A percentile compares a stretch with the other conserved stretches of the same genome.
These are phyloP conservation scores for Hypsibius dujardini DNA, from an alignment of 1,140 invertebrate genomes.

Conservation along the genomic window DNA sequence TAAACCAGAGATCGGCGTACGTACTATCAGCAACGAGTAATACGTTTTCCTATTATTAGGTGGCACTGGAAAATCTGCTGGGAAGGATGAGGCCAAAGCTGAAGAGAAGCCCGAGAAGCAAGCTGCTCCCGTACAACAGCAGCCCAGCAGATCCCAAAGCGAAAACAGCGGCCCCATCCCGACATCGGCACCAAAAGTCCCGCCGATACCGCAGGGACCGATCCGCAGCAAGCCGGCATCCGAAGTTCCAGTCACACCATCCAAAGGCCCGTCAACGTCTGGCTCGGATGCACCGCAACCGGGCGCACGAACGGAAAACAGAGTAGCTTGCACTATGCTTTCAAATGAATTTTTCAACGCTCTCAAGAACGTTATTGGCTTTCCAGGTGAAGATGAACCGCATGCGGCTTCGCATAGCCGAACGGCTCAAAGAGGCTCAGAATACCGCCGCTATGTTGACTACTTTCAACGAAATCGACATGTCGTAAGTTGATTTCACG, in stretches of 20 bases:
- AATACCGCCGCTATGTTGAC: conserved; percentile 97
- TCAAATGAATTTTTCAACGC: neutral
- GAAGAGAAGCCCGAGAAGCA: neutral
- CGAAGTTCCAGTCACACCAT: neutral
- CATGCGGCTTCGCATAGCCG: conserved; percentile 83
- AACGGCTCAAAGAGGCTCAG: conserved; percentile 91
- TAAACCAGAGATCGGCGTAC: too few relatives aligned
- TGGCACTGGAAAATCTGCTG: neutral
- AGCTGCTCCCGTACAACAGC: neutral
- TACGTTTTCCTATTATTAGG: neutral
- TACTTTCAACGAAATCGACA: conserved; percentile 98
- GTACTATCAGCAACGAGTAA: too few relatives aligned
- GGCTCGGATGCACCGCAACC: neutral
- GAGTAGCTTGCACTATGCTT: neutral
- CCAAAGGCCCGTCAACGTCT: neutral
- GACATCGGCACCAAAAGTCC: neutral
- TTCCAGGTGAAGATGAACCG: conserved; percentile 82
- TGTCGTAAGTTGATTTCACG: conserved; percentile 52
- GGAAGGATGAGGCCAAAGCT: conserved; percentile 9
- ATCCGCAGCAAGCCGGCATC: neutral
- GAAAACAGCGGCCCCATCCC: neutral
- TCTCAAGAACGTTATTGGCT: neutral
- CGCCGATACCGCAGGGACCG: neutral
- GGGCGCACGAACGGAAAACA: neutral
- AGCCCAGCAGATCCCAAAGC: neutral